Percentiles rank a stretch among this genome's conserved stretches.
Conservation (phyloP, 2,113 vertebrate species). For the Crocuta crocuta region DNA sequence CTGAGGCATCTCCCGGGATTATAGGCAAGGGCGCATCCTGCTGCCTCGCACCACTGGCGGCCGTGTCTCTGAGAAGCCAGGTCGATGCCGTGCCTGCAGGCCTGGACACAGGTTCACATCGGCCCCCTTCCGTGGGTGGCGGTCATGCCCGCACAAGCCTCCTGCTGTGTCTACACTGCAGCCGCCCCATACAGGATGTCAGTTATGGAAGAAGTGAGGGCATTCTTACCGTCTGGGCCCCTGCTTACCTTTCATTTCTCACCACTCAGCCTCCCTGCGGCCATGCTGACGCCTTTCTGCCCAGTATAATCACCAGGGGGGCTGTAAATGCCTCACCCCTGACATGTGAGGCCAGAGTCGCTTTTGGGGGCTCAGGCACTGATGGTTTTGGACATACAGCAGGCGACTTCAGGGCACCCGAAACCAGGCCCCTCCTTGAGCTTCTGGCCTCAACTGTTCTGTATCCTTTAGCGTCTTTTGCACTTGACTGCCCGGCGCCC, state of each 20-base stretch:
- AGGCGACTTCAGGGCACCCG: no score
- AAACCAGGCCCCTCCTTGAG: no score
- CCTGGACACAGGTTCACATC: not conserved
- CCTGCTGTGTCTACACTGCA: no score
- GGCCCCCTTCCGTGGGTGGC: no score
- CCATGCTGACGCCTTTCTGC: not conserved
- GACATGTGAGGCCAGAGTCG: not conserved
- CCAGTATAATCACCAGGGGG: not conserved
- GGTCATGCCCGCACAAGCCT: no score
- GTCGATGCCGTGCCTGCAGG: fast-evolving
- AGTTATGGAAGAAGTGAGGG: no score
- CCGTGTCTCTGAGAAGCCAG: not conserved
- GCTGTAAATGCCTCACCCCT: not conserved
- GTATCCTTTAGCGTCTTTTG: not conserved
- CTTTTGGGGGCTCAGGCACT: no score
- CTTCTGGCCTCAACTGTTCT: no score
- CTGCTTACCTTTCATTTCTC: not conserved
- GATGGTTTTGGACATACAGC: no score
- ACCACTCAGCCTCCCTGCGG: no score
- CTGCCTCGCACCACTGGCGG: not conserved
- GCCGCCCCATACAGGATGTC: not conserved
- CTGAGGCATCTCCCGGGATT: not conserved
- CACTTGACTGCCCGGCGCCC: fast-evolving
- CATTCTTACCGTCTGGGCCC: fast-evolving
- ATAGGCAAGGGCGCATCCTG: fast-evolving